Evolutionary conservation across 2,797 vertebrate genomes (phyloP).

Genomic region (Halcyon chelicuti): DNA sequence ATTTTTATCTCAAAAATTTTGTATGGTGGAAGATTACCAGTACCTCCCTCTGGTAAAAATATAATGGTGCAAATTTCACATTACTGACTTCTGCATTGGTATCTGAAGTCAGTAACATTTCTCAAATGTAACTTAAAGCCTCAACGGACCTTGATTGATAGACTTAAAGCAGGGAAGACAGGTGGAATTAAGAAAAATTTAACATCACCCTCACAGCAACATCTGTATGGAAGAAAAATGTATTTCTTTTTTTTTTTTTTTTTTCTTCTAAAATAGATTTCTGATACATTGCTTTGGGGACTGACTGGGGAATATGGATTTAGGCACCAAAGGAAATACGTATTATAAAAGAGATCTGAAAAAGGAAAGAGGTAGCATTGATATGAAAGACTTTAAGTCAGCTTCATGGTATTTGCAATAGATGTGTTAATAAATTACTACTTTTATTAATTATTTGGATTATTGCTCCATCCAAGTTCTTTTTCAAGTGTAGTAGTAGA

Average conservation of each 20-base stretch:
- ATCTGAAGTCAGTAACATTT: background rate
- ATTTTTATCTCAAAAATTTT: background rate
- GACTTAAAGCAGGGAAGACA: background rate
- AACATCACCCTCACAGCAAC: background rate
- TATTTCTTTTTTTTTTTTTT: background rate
- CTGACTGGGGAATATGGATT: background rate
- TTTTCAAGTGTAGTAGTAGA: background rate
- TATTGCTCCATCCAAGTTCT: background rate
- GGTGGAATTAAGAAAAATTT: background rate
- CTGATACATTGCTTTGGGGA: background rate
- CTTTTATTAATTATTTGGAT: background rate
- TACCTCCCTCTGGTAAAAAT: background rate
- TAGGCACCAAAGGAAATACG: background rate
- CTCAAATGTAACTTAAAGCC: background rate
- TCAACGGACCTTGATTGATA: background rate
- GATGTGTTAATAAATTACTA: background rate
- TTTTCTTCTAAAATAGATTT: background rate
- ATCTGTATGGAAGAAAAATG: background rate
- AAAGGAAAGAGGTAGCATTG: background rate
- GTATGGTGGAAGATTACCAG: background rate
- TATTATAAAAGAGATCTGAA: background rate
- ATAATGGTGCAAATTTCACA: background rate
- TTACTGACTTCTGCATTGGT: background rate
- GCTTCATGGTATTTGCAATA: background rate
- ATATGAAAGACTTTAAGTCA: background rate